Percentiles rank a stretch among this genome's conserved stretches.
These are phyloP conservation scores for Ligdia adustata DNA, from an alignment of 2,888 invertebrate genomes.

Conservation along the genomic window DNA sequence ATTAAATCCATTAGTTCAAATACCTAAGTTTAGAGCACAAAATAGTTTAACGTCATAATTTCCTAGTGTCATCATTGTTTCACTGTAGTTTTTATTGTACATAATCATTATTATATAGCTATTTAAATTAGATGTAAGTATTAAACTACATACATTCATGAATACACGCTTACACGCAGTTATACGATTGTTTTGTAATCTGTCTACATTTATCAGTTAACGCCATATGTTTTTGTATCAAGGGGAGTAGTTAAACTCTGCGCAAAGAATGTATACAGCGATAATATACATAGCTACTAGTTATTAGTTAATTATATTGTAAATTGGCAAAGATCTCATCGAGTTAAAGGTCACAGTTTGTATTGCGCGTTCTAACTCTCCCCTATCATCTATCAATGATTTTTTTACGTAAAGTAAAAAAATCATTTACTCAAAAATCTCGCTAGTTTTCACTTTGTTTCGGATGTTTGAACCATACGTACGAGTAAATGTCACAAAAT, in stretches of 20 bases:
- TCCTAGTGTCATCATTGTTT: constrained; percentile 21
- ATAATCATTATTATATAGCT: constrained; percentile 51
- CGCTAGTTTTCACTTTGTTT: too few species aligned
- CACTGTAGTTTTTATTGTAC: constrained; percentile 55
- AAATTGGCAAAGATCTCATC: constrained; percentile 18
- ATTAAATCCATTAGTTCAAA: constrained; percentile 6
- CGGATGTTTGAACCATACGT: too few species aligned
- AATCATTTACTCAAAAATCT: too few species aligned
- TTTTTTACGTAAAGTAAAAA: too few species aligned
- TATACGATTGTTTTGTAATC: not conserved
- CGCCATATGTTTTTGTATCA: not conserved
- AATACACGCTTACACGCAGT: not conserved
- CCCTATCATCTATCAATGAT: not conserved
- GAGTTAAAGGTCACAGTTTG: constrained; percentile 11
- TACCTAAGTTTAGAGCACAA: constrained; percentile 13
- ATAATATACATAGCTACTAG: constrained; percentile 3
- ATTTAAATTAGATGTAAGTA: constrained; percentile 50
- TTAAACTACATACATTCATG: constrained; percentile 37
- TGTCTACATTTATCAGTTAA: not conserved
- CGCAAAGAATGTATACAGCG: constrained; percentile 8
- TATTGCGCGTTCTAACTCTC: constrained; percentile 9
- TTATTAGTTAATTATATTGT: constrained; percentile 4
- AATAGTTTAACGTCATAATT: constrained; percentile 54
- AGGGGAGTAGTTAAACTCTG: constrained; percentile 8
- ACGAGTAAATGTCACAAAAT: constrained; percentile 14